Percentiles rank a stretch among this genome's conserved stretches.
phyloP scores from a whole-genome alignment of 2,888 invertebrate genomes.

The Rotaria sp. region DNA sequence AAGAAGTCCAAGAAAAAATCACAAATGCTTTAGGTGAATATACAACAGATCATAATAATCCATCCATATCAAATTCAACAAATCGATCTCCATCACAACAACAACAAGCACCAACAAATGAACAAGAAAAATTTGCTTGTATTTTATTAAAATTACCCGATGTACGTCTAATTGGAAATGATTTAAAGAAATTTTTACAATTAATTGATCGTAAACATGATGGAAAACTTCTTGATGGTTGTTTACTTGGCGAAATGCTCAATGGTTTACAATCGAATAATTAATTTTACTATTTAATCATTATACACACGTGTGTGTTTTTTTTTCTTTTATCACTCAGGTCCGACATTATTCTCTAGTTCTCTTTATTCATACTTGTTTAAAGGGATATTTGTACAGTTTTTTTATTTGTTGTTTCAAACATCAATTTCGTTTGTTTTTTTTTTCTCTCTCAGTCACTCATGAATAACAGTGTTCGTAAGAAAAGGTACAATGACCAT shows the following conservation, averaged over 20 bases:
- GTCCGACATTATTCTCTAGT: background rate
- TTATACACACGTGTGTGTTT: background rate
- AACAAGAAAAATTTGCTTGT: constrained; percentile 38
- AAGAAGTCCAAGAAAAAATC: constrained; percentile 38
- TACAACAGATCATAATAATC: constrained; percentile 26
- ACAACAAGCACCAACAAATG: background rate
- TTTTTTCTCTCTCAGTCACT: background rate
- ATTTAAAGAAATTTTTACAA: constrained; percentile 38
- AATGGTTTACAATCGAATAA: constrained; percentile 34
- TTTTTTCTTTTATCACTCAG: constrained; percentile 11
- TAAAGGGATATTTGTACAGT: constrained; percentile 7
- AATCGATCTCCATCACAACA: background rate
- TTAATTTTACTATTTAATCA: background rate
- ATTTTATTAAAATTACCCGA: constrained; percentile 38
- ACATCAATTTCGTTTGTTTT: background rate
- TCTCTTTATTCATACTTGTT: background rate
- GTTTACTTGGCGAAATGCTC: constrained; percentile 40
- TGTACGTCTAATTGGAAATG: constrained; percentile 39
- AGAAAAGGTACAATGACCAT: background rate
- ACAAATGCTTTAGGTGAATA: constrained; percentile 39
- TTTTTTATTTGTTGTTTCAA: constrained; percentile 2
- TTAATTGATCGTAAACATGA: constrained; percentile 33
- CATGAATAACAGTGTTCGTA: background rate
- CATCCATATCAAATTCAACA: background rate
- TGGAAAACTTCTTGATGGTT: constrained; percentile 38